phyloP scores from a whole-genome alignment of 2,888 invertebrate genomes.

The Urechis unicinctus region DNA sequence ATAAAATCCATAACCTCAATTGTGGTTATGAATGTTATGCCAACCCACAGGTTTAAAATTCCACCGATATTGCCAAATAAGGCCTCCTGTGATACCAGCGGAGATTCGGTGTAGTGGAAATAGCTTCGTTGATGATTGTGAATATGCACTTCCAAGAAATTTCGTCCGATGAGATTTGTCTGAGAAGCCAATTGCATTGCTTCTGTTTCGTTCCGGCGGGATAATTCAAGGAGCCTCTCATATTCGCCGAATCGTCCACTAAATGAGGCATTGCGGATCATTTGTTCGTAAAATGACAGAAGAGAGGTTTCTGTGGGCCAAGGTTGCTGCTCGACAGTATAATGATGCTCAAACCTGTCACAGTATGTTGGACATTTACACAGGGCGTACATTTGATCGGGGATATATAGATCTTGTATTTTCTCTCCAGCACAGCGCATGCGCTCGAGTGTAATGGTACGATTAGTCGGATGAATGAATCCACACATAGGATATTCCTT shows the following conservation, averaged over 20 bases:
- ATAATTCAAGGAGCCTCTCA: not conserved
- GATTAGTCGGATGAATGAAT: not conserved
- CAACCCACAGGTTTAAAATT: constrained; percentile 4
- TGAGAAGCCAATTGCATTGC: not conserved
- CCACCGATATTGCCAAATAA: constrained; percentile 1
- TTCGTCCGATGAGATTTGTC: not conserved
- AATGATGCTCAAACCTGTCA: not conserved
- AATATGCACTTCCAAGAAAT: not conserved
- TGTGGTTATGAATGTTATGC: constrained; percentile 2
- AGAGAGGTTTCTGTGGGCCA: not conserved
- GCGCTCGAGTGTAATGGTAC: not conserved
- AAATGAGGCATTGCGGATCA: not conserved
- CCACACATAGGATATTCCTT: not conserved
- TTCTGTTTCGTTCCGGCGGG: not conserved
- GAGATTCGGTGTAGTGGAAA: not conserved
- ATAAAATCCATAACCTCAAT: constrained; percentile 2
- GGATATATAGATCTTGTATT: not conserved
- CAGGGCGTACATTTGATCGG: not conserved
- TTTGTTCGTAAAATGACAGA: not conserved
- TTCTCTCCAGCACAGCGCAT: not conserved
- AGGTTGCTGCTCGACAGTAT: not conserved
- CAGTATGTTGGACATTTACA: not conserved
- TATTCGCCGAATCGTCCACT: not conserved
- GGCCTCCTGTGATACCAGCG: not conserved
- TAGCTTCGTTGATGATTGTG: not conserved